Percentiles rank a stretch among this genome's conserved stretches.
These are phyloP conservation scores for Steinernema carpocapsae DNA, from an alignment of 2,888 invertebrate species.

Conservation along the genomic window DNA sequence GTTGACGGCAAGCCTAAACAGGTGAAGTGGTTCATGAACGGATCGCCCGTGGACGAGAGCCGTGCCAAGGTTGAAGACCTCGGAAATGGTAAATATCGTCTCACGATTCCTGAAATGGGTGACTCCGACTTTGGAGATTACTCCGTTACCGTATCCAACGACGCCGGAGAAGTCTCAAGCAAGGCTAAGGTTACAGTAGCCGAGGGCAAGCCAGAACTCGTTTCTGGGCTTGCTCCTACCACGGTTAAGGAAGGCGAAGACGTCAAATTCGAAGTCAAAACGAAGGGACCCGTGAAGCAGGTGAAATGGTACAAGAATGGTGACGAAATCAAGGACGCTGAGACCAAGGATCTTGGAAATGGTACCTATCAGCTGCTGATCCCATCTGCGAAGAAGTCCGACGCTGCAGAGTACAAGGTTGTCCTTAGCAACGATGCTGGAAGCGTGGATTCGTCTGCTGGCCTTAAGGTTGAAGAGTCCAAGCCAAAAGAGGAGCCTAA, in stretches of 20 bases:
- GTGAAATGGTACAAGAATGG: conserved; percentile 78
- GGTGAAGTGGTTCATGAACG: conserved; percentile 78
- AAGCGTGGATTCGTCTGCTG: conserved; percentile 64
- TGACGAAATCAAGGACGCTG: conserved; percentile 63
- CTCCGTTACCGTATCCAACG: conserved; percentile 67
- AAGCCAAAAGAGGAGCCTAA: conserved; percentile 70
- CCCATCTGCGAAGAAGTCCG: conserved; percentile 58
- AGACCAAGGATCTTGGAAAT: conserved; percentile 60
- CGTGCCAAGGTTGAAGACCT: conserved; percentile 55
- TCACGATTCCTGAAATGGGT: conserved; percentile 59
- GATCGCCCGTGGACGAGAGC: conserved; percentile 47
- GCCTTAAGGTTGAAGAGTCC: conserved; percentile 54
- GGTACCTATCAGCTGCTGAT: conserved; percentile 58
- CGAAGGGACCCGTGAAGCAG: conserved; percentile 82
- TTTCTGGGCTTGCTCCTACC: conserved; percentile 77
- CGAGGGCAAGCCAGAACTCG: conserved; percentile 71
- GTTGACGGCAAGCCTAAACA: conserved; percentile 72
- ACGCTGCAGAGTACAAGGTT: conserved; percentile 64
- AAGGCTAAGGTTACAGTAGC: conserved; percentile 53
- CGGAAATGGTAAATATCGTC: conserved; percentile 61
- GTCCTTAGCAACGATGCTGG: conserved; percentile 61
- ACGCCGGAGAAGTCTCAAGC: conserved; percentile 65
- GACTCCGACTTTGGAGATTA: conserved; percentile 68
- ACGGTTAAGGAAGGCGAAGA: conserved; percentile 83
- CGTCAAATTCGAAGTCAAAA: conserved; percentile 76